Base-by-base conservation (phyloP, 2,113 vertebrate species). In the Bolborhynchus lineola region DNA sequence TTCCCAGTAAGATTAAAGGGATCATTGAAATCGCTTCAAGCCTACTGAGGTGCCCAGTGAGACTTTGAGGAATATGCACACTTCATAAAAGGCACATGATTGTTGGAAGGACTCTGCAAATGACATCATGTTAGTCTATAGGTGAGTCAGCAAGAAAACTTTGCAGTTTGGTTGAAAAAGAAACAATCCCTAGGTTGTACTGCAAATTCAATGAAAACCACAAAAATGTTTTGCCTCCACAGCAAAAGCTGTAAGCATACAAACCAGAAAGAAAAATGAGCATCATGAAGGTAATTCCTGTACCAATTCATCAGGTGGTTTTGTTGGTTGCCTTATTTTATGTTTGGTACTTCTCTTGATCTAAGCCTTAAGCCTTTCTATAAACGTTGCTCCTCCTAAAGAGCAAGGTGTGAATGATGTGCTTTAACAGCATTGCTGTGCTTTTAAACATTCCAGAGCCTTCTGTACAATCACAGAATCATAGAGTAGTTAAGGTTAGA, bases 301-400 rank as follows among this genome's bases (percentile, higher is more conserved):
- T 86, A 78, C 88, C 85, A 72, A 86, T 96, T 52, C 92, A 92
- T 93, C 86, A 90, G 88, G 71, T 83, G 64, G 29, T 68, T 70
- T 29, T 9, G 31, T 62, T 86, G 71, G 86, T 87, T 88, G 88
- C 76, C 94, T 88, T 17, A 59, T 74, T 93, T 90, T 50, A 23
- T 88, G 29, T 63, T 92, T 83, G 81, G 42, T 75, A 44, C 47
- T 68, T 5, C 33, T 81, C 63, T 50, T 11, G 60, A 68, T 90
- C 50, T 50, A 8, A 86, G 81, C 65, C 13, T 21, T 74, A 37
- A 88, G 53, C 55, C 17, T 82, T 41, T 86, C 76, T 64, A 46
- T 68, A 88, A 92, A 68, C 90, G 46, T 35, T 68, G 50, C 26
- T 90, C 33, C 72, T 88, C 60, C 77, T 59, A 59, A 63, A 71